A percentile compares a stretch with the other conserved stretches of the same genome.
phyloP scores from a whole-genome alignment of 2,797 vertebrate genomes.

The Muscicapa striata region DNA sequence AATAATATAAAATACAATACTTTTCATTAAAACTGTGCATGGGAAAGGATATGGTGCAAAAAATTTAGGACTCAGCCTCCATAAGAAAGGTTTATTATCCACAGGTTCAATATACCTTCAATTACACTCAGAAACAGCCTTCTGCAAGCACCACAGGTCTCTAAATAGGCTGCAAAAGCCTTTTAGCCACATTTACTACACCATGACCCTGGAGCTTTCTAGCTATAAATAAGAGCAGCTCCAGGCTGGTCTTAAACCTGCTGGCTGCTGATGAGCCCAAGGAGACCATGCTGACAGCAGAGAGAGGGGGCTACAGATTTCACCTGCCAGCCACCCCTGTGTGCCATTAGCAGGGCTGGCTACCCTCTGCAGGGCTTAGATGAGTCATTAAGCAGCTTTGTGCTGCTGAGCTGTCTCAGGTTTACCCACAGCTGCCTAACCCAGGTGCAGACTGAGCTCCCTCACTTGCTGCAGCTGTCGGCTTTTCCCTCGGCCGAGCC shows the following conservation, averaged over 20 bases:
- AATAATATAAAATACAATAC: not conserved
- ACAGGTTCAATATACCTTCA: not conserved
- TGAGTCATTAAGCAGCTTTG: not conserved
- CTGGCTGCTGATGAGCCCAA: not conserved
- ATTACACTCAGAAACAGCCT: not conserved
- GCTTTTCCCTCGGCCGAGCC: constrained; percentile 74
- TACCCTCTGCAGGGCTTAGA: not conserved
- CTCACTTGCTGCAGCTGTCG: constrained; percentile 89
- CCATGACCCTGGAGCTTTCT: not conserved
- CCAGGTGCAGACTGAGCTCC: not conserved
- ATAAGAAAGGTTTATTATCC: not conserved
- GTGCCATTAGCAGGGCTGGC: not conserved
- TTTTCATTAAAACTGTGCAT: not conserved
- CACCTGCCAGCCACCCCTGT: not conserved
- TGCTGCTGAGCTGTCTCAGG: not conserved
- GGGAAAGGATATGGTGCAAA: not conserved
- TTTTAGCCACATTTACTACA: not conserved
- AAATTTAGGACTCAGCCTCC: not conserved
- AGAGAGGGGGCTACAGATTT: not conserved
- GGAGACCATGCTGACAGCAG: not conserved
- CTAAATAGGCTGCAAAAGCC: not conserved
- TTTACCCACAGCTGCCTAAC: rapidly evolving
- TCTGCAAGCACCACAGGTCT: not conserved
- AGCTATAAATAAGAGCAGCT: not conserved
- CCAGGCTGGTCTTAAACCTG: not conserved